phyloP scores from a whole-genome alignment of 64 coral and sea anemone genomes.

The Dendrophyllia cribrosa region DNA sequence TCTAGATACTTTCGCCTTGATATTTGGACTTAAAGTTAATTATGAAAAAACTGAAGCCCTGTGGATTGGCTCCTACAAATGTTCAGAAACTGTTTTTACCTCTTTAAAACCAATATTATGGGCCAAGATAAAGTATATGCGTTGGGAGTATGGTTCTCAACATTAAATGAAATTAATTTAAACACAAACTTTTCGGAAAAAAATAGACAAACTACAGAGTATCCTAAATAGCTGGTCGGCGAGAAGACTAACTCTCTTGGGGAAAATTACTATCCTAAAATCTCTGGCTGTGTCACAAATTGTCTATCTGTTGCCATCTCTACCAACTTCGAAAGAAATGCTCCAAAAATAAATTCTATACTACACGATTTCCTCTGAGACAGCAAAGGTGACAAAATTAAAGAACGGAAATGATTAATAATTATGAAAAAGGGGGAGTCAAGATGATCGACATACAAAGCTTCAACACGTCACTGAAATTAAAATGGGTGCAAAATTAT shows the following conservation, averaged over 20 bases:
- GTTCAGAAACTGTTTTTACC: neutral
- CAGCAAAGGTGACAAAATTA: constrained; percentile 9
- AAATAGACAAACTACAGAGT: constrained; percentile 35
- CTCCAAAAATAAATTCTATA: neutral
- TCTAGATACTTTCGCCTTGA: neutral
- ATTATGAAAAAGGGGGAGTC: neutral
- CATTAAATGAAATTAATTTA: neutral
- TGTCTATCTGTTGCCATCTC: neutral
- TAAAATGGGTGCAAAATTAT: neutral
- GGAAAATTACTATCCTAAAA: neutral
- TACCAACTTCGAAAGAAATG: neutral
- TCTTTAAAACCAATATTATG: neutral
- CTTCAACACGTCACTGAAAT: neutral
- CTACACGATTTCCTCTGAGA: neutral
- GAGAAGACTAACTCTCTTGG: constrained; percentile 33
- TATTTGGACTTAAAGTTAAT: constrained; percentile 32
- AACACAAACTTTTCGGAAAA: constrained; percentile 21
- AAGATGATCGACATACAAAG: neutral
- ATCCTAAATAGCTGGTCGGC: constrained; percentile 28
- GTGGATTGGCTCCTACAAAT: constrained; percentile 7
- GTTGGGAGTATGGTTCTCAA: constrained; percentile 36
- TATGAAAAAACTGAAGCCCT: constrained; percentile 37
- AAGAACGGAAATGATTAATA: constrained; percentile 26
- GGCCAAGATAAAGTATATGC: constrained; percentile 29
- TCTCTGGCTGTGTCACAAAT: constrained; percentile 20